Evolutionary conservation across 2,888 invertebrate genomes (phyloP).

Genomic region (Diachrysia chrysitis): DNA sequence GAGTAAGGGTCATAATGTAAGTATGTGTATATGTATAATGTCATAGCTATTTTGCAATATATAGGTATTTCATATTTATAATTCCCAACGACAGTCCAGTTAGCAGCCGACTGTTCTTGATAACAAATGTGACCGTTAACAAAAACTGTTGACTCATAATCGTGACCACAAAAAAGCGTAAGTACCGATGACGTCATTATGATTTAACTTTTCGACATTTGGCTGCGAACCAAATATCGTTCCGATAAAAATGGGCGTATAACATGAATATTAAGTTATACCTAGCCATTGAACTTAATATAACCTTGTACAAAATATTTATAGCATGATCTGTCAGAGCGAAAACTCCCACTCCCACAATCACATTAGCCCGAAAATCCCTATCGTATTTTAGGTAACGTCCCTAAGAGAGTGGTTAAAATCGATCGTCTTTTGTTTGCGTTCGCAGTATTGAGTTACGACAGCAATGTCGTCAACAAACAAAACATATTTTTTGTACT

Average conservation of each 20-base stretch:
- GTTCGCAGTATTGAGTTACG: background rate
- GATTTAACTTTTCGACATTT: constrained; percentile 31
- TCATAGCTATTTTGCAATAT: too few relatives aligned
- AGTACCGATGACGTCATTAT: constrained; percentile 43
- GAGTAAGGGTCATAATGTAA: too few relatives aligned
- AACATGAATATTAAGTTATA: background rate
- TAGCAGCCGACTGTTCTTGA: background rate
- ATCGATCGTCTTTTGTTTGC: constrained; percentile 1
- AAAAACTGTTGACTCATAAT: constrained; percentile 40
- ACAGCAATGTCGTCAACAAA: background rate
- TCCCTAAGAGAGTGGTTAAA: background rate
- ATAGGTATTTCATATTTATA: background rate
- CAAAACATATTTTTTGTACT: background rate
- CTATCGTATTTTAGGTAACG: background rate
- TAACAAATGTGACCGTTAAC: constrained; percentile 25
- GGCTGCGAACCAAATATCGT: constrained; percentile 38
- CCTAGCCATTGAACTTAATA: background rate
- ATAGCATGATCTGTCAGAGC: background rate
- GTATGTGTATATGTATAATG: too few relatives aligned
- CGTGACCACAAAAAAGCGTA: constrained; percentile 28
- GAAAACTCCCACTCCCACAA: too few relatives aligned
- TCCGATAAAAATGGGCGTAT: constrained; percentile 10
- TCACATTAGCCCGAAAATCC: background rate
- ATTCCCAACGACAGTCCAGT: background rate
- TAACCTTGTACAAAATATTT: background rate